These are phyloP conservation scores for Ectemnius continuus DNA, from an alignment of 2,888 invertebrate genomes.

Conservation along the genomic window DNA sequence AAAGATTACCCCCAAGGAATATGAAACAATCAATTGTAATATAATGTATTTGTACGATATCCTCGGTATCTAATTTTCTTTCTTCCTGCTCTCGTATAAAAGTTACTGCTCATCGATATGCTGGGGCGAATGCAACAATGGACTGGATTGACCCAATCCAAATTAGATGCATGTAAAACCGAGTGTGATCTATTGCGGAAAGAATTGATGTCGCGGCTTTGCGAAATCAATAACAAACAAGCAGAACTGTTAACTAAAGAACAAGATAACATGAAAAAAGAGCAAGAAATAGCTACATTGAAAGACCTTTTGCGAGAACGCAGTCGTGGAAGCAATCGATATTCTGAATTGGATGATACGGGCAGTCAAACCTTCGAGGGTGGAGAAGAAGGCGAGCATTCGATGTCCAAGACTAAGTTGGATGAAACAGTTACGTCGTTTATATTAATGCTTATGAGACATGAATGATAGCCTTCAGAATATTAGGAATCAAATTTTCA, in stretches of 20 bases:
- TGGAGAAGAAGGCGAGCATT: no score
- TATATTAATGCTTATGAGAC: no score
- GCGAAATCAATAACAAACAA: slow-evolving; percentile 46
- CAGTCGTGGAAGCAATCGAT: no score
- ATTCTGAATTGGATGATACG: no score
- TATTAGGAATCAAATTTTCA: no score
- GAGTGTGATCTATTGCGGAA: slow-evolving; percentile 62
- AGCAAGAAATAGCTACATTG: neutral
- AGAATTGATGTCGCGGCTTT: slow-evolving; percentile 53
- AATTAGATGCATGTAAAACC: slow-evolving; percentile 59
- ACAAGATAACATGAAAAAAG: slow-evolving; percentile 12
- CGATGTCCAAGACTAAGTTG: no score
- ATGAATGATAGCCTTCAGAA: no score
- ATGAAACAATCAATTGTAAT: slow-evolving; percentile 1
- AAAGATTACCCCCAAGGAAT: slow-evolving; percentile 4
- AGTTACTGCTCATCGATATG: slow-evolving; percentile 70
- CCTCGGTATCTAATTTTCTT: slow-evolving; percentile 10
- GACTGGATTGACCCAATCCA: slow-evolving; percentile 63
- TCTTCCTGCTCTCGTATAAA: slow-evolving; percentile 29
- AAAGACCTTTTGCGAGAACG: neutral
- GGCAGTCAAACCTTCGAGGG: no score
- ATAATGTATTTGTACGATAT: slow-evolving; percentile 5
- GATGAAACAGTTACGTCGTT: no score
- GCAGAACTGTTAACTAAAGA: slow-evolving; percentile 25
- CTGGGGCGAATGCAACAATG: slow-evolving; percentile 69